A percentile compares a stretch with the other conserved stretches of the same genome.
phyloP scores from a whole-genome alignment of 1,140 invertebrate species.

The Dolichoris vasculosae region DNA sequence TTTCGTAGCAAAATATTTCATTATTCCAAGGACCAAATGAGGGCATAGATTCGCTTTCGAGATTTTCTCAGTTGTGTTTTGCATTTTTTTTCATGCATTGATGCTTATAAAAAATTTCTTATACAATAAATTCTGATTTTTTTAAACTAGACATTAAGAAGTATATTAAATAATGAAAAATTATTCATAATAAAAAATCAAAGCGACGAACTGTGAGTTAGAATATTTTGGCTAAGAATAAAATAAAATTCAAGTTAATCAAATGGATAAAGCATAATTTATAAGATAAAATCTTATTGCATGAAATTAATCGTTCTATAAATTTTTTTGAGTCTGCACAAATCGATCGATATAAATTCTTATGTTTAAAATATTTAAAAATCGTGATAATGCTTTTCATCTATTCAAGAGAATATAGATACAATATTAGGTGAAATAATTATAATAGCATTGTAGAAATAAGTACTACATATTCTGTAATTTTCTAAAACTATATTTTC shows the following conservation, averaged over 20 bases:
- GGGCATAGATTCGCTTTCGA: slow-evolving; percentile 51
- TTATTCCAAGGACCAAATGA: slow-evolving; percentile 50
- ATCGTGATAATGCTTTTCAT: background rate
- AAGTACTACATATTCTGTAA: slow-evolving; percentile 12
- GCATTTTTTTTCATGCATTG: slow-evolving; percentile 33
- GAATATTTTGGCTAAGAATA: background rate
- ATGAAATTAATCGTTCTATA: slow-evolving; percentile 14
- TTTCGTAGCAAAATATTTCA: slow-evolving; percentile 20
- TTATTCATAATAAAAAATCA: background rate
- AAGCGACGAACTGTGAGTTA: background rate
- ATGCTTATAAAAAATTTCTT: slow-evolving; percentile 15
- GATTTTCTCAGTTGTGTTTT: slow-evolving; percentile 44
- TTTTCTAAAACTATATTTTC: background rate
- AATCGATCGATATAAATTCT: slow-evolving; percentile 20
- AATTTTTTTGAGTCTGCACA: slow-evolving; percentile 14
- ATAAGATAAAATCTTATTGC: background rate
- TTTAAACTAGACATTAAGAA: background rate
- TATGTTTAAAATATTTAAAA: slow-evolving; percentile 32
- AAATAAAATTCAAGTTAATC: background rate
- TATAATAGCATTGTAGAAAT: background rate
- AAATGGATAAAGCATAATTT: background rate
- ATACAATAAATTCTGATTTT: background rate
- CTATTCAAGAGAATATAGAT: background rate
- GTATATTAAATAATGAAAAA: too few species aligned
- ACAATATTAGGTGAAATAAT: background rate